Base-by-base conservation (phyloP, 2,797 vertebrate genomes). In the Lutjanus argentimaculatus region DNA sequence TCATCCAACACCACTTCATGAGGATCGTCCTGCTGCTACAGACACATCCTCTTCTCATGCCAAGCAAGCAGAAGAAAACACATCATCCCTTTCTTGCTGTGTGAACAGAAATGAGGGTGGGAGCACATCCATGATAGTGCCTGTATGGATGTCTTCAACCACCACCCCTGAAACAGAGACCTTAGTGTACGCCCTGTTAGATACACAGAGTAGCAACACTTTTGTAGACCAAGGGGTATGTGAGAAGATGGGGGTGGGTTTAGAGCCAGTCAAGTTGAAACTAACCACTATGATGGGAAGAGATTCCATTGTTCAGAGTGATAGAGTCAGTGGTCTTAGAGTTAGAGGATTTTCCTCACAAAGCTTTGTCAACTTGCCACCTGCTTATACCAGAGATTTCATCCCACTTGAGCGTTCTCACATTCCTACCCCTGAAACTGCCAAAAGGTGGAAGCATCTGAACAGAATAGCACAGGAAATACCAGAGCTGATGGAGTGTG, bases 41-140 rank as follows among this genome's bases (percentile, higher is more conserved):
- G 14, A 52, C 17, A 19, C 69, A 21, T n/a, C n/a, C n/a, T 25
- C 69, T 45, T 64, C 61, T 16, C 30, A 67, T 14, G 22, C 7
- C 51, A 25, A 10, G 6, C 64, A 80, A 49, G 21, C 21, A 0
- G 63, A 77, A 46, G 65, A 68, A 46, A 86, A 65, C 1, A 9
- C 21, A 13, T 42, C 53, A 8, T 58, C 67, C 1, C 22, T 74
- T 0, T 80, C 43, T 1, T 69, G 64, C 43, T 22, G 19, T 4
- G 4, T 62, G 0, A 6, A 55, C 4, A 36, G 49, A 69, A 15
- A 30, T 0, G n/a, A 71, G 8, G 45, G 36, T 83, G 68, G 74
- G 46, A 85, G 61, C 36, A 86, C 62, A 61, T 82, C 69, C 0
- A 80, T 80, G 80, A 79, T 84, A 21, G 75, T 82, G 9, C 76